Percentiles rank a stretch among this genome's conserved stretches.
These are phyloP conservation scores for Odontophorus gujanensis DNA, from an alignment of 2,113 vertebrate genomes.

Conservation along the genomic window DNA sequence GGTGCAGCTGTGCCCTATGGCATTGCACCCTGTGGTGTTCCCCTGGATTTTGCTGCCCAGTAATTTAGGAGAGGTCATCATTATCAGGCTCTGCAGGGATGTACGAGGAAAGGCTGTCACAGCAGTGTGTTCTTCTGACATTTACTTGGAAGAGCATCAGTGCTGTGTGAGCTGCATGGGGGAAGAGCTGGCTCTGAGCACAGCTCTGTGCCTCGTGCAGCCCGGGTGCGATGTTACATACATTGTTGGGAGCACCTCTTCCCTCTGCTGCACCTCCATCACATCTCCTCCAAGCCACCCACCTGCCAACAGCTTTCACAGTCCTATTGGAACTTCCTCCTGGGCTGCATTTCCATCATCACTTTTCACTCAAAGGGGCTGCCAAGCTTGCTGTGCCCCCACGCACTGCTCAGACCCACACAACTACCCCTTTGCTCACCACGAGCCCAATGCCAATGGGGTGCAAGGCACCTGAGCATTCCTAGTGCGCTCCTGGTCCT, in stretches of 20 bases:
- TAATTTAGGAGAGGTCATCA: not conserved
- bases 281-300: not conserved
- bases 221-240: not conserved
- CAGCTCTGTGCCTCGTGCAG: not conserved
- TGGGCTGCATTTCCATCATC: not conserved
- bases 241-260: not conserved
- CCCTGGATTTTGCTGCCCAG: fast-evolving
- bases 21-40: not conserved
- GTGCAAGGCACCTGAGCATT: not conserved
- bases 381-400: not conserved
- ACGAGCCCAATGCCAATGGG: not conserved
- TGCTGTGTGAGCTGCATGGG: conserved; percentile 20
- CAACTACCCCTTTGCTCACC: not conserved
- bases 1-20: fast-evolving
- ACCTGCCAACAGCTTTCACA: not conserved
- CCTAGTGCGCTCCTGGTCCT: not conserved
- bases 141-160: conserved; percentile 19
- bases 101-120: not conserved
- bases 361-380: not conserved
- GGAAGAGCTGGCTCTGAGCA: conserved; percentile 29
- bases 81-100: not conserved
- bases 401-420: not conserved
- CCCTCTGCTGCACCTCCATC: not conserved
- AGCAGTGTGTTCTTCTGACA: conserved; percentile 31
- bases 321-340: not conserved